Evolutionary conservation across 2,113 vertebrate genomes (phyloP), one percentile per base, ranked within the genome.

Genomic region (Thomomys bottae): DNA sequence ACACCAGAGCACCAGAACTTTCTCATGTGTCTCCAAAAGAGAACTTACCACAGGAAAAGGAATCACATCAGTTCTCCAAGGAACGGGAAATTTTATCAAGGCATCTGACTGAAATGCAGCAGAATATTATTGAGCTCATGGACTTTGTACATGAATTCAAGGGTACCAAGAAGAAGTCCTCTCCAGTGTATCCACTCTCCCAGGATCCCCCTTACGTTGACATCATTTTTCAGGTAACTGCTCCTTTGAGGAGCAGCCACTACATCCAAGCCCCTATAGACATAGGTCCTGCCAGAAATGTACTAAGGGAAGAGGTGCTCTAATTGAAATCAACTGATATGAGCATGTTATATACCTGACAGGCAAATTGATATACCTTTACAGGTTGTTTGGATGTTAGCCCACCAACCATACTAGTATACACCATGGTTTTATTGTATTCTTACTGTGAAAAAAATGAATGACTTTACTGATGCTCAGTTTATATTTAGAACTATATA

Each of bases 191-290:
- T 45, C 99, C 99, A 0, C 96, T 93, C 28, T 97, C 96, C 49
- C 96, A 92, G 72, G 98, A 99, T 0, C 98, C 98, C 1, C 97
- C 98, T 8, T 99, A 98, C 42, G 93, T 99, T 95, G 98, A 98
- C 79, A 93, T 99, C 96, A 98, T 97, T 49, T 99, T 96, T 93
- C 99, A 99, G 99, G 99, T 99, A 99, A 96, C 90, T 80, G 89
- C 76, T 84, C 40, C 6, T 84, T 38, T 21, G n/a, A 71, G 75
- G 82, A 91, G 21, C 38, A 70, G 4, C 28, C 79, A 17, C n/a
- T 0, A 14, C 2, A 7, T 34, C 42, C 78, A 80, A 28, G 76
- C 42, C 80, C n/a, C 84, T 78, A 45, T 34, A 67, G 28, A n/a
- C 36, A 17, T 12, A 21, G 66, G 36, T 63, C 17, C 45, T 77